These are phyloP conservation scores for Columba livia DNA, from an alignment of 2,113 vertebrate genomes.

Conservation along the genomic window DNA sequence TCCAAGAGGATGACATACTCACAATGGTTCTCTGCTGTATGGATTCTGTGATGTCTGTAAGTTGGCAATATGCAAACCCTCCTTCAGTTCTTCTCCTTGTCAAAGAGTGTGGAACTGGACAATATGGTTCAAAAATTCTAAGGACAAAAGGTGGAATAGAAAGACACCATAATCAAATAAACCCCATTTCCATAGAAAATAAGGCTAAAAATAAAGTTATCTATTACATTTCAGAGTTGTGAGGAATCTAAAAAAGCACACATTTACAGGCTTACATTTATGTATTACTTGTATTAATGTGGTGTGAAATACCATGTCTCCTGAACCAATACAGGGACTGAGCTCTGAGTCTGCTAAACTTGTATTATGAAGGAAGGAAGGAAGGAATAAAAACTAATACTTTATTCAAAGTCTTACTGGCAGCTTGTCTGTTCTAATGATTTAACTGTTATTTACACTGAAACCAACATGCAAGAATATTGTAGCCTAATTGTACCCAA, in stretches of 20 bases:
- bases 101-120: neutral
- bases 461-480: constrained; percentile 33
- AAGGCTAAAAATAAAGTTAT: neutral
- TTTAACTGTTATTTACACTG: constrained; percentile 62
- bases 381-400: neutral
- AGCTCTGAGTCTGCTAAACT: neutral
- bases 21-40: neutral
- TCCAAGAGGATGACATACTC: neutral
- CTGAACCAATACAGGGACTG: neutral
- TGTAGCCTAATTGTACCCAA: neutral
- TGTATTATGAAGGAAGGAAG: neutral
- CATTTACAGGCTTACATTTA: neutral
- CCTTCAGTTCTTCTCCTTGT: neutral
- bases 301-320: neutral
- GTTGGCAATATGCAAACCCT: neutral
- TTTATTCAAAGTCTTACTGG: constrained; percentile 41
- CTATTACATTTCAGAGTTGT: neutral
- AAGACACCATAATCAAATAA: neutral
- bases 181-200: neutral
- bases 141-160: neutral
- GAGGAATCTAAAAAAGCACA: neutral
- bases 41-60: neutral
- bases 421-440: constrained; percentile 10
- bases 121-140: neutral
- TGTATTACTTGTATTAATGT: neutral